Percentiles rank a stretch among this genome's conserved stretches.
Conservation (phyloP, 2,113 vertebrate genomes). For the Raja brachyura region DNA sequence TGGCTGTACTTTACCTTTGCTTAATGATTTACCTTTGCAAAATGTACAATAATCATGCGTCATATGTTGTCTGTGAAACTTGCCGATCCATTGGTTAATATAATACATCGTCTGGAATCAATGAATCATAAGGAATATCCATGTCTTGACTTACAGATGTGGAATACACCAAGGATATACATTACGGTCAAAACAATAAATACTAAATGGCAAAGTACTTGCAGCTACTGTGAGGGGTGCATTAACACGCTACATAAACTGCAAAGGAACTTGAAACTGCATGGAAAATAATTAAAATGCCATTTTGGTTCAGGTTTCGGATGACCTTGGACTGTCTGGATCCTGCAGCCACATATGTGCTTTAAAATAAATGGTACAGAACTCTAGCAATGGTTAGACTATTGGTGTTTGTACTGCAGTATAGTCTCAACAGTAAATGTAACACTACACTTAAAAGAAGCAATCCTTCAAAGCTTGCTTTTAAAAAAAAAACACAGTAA, state of each 20-base stretch:
- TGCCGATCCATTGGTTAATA: not conserved
- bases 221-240: slow-evolving; percentile 41
- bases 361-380: slow-evolving; percentile 46
- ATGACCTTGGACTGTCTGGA: slow-evolving; percentile 42
- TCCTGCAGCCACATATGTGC: slow-evolving; percentile 40
- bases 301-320: slow-evolving; percentile 47
- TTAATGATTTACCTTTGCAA: slow-evolving; percentile 14
- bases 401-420: slow-evolving; percentile 39
- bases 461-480: slow-evolving; percentile 42
- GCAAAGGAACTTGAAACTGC: slow-evolving; percentile 44
- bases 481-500: slow-evolving; percentile 29
- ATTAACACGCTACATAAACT: slow-evolving; percentile 42
- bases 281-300: slow-evolving; percentile 43
- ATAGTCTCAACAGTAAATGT: slow-evolving; percentile 43
- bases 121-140: slow-evolving; percentile 10
- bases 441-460: slow-evolving; percentile 40
- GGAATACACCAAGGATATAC: slow-evolving; percentile 24
- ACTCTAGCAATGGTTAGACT: slow-evolving; percentile 38
- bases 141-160: not conserved
- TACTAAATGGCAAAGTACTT: slow-evolving; percentile 40
- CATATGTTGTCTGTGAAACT: not conserved
- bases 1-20: not conserved
- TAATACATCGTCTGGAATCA: slow-evolving; percentile 22
- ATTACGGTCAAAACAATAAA: slow-evolving; percentile 42
- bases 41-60: not conserved